Percentiles rank a stretch among this genome's conserved stretches.
phyloP scores from a whole-genome alignment of 2,113 vertebrate species.

The Trematomus loennbergii region DNA sequence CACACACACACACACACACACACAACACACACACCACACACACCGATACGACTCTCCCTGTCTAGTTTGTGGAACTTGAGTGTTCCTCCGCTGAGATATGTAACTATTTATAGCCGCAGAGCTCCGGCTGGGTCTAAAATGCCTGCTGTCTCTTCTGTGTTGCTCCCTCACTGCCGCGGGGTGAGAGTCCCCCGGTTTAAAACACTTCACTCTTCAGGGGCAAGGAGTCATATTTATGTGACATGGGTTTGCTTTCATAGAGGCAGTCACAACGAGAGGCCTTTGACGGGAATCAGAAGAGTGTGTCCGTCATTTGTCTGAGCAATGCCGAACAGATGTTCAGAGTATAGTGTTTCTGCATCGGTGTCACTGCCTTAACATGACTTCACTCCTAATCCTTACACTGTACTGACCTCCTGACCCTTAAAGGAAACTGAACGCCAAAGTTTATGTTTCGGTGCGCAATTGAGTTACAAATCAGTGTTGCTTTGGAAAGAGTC shows the following conservation, averaged over 20 bases:
- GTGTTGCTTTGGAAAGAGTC: background rate
- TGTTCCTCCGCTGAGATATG: slow-evolving; percentile 56
- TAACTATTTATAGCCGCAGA: slow-evolving; percentile 73
- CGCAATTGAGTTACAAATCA: background rate
- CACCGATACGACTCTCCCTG: slow-evolving; percentile 6
- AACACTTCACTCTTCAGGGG: slow-evolving; percentile 38
- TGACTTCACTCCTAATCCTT: slow-evolving; percentile 21
- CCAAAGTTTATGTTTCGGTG: background rate
- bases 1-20: slow-evolving; percentile 23
- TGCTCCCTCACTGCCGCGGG: slow-evolving; percentile 55
- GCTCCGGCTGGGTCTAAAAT: slow-evolving; percentile 48
- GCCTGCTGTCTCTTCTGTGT: slow-evolving; percentile 61
- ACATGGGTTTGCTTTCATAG: slow-evolving; percentile 33
- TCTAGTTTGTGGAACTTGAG: slow-evolving; percentile 50
- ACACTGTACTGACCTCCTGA: slow-evolving; percentile 31
- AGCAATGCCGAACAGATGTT: slow-evolving; percentile 16
- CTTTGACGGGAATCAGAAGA: background rate
- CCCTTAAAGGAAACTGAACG: slow-evolving; percentile 21
- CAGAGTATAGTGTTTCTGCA: slow-evolving; percentile 12
- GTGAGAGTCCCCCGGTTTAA: slow-evolving; percentile 30
- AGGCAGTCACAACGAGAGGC: background rate
- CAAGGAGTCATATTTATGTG: slow-evolving; percentile 21
- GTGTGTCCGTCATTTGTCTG: slow-evolving; percentile 1
- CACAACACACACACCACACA: slow-evolving; percentile 12
- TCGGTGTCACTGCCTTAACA: background rate